phyloP scores from a whole-genome alignment of 1,140 invertebrate species.

The Pseudobourletiella spinata region DNA sequence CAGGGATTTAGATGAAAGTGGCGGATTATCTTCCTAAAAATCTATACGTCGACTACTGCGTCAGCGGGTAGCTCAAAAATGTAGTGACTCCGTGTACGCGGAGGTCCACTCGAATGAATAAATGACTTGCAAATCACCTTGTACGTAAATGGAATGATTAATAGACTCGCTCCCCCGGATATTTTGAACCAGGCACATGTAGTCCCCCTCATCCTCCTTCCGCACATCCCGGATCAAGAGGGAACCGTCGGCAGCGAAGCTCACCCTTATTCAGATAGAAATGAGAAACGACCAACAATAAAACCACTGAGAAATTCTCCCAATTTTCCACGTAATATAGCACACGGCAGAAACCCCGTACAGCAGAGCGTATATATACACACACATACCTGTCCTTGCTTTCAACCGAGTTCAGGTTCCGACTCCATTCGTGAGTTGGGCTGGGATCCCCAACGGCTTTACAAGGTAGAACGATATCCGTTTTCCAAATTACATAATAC shows the following conservation, averaged over 20 bases:
- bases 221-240: conserved; percentile 14
- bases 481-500: conserved; percentile 37
- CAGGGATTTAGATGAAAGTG: no score
- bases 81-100: no score
- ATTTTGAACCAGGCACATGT: conserved; percentile 30
- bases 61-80: no score
- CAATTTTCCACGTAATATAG: no score
- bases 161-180: conserved; percentile 42
- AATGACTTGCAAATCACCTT: conserved; percentile 25
- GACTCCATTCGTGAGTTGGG: conserved; percentile 21
- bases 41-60: no score
- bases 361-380: no score
- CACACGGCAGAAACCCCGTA: no score
- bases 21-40: no score
- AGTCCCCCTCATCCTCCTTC: conserved; percentile 37
- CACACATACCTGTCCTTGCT: conserved; percentile 28
- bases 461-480: conserved; percentile 42
- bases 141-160: conserved; percentile 41
- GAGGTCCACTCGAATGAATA: no score
- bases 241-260: conserved; percentile 3
- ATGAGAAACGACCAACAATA: no score
- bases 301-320: no score
- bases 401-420: conserved; percentile 14
- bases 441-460: conserved; percentile 42
- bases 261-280: no score